Percentiles rank a stretch among this genome's conserved stretches.
Evolutionary conservation across 2,888 invertebrate genomes (phyloP).

Genomic region (Dryobota labecula): DNA sequence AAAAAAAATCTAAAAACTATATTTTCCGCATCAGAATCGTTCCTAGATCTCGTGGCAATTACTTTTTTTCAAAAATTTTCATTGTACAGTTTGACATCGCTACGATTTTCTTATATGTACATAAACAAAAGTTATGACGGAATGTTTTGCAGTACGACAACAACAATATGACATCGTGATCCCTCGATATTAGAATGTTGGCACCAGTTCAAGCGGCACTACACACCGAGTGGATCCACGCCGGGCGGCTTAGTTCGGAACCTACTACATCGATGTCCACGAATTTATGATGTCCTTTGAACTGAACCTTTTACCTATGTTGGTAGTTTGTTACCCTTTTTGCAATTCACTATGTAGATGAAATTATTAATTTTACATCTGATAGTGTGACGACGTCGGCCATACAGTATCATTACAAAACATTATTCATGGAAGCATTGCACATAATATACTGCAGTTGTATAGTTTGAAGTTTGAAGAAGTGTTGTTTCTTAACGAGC

Average conservation of each 20-base stretch:
- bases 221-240: not conserved
- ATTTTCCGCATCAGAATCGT: too few relatives aligned
- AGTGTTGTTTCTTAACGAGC: not conserved
- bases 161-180: conserved; percentile 11
- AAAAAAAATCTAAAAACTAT: too few relatives aligned
- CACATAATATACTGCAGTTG: not conserved
- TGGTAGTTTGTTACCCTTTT: not conserved
- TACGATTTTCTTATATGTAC: too few relatives aligned
- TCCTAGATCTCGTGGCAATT: too few relatives aligned
- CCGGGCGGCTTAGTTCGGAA: not conserved
- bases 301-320: too few relatives aligned
- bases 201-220: conserved; percentile 21
- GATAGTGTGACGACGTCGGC: not conserved
- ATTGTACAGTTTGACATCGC: too few relatives aligned
- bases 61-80: too few relatives aligned
- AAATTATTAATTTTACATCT: not conserved
- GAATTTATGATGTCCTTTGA: conserved; percentile 4
- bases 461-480: too few relatives aligned
- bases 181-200: conserved; percentile 30
- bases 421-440: not conserved
- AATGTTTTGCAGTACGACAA: not conserved
- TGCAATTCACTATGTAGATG: not conserved
- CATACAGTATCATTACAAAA: not conserved
- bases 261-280: conserved; percentile 8
- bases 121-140: too few relatives aligned